phyloP scores from a whole-genome alignment of 2,113 vertebrate genomes.

The Pelecanoides urinatrix region DNA sequence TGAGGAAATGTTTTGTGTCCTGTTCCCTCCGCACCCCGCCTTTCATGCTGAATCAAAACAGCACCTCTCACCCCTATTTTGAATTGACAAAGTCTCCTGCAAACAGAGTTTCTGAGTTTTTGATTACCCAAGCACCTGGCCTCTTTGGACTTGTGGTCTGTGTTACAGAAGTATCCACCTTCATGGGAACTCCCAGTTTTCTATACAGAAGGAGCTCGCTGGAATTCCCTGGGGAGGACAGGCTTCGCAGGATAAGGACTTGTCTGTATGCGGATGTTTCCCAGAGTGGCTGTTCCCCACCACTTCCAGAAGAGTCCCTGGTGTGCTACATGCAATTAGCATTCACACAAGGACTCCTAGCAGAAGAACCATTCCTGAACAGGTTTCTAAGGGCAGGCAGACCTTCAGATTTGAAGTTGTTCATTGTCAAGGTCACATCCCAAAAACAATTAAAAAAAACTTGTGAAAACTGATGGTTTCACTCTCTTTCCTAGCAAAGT shows the following conservation, averaged over 20 bases:
- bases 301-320: background rate
- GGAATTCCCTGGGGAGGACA: background rate
- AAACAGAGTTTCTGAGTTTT: background rate
- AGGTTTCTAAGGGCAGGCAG: background rate
- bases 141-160: background rate
- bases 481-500: background rate
- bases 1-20: background rate
- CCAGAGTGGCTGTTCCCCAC: background rate
- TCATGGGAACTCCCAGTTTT: background rate
- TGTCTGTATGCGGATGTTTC: background rate
- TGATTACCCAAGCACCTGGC: background rate
- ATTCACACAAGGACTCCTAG: background rate
- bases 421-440: background rate
- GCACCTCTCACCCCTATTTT: background rate
- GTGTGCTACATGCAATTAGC: background rate
- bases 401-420: background rate
- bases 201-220: background rate
- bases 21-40: accelerated
- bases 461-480: background rate
- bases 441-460: background rate
- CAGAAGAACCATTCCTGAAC: background rate
- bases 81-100: background rate
- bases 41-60: background rate
- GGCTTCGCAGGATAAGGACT: background rate
- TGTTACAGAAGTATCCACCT: background rate